Evolutionary conservation across 2,797 vertebrate genomes (phyloP).

Genomic region (Cyclura pinguis): DNA sequence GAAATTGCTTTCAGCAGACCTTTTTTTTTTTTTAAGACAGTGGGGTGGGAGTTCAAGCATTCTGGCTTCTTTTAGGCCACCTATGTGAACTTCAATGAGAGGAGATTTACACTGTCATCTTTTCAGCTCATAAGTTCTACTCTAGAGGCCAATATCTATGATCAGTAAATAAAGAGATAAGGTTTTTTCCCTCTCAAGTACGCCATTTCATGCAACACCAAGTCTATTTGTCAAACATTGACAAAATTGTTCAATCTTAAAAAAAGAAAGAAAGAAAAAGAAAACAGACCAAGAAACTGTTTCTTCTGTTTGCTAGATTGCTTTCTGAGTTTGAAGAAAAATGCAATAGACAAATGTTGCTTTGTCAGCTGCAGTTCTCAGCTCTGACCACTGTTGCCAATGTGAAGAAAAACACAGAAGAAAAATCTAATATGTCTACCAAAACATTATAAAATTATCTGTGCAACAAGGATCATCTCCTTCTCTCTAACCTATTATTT

Average conservation of each 20-base stretch:
- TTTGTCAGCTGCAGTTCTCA: conserved; percentile 5
- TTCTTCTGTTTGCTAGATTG: conserved; percentile 1
- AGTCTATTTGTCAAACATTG: neutral
- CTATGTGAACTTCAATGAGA: neutral
- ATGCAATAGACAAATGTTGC: neutral
- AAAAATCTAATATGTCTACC: neutral
- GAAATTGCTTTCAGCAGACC: neutral
- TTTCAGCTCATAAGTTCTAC: neutral
- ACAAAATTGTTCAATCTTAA: neutral
- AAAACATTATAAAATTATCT: conserved; percentile 25
- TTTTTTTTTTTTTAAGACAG: neutral
- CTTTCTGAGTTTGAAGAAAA: neutral
- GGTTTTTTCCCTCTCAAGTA: neutral
- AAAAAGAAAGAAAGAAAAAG: neutral
- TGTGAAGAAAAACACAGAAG: neutral
- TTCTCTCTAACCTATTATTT: neutral
- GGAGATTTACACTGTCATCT: neutral
- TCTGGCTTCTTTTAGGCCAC: neutral
- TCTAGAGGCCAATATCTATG: conserved; percentile 6
- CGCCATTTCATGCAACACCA: conserved; percentile 27
- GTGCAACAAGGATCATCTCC: neutral
- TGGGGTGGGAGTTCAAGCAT: too few relatives aligned
- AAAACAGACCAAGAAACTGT: neutral
- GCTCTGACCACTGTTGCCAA: conserved; percentile 31
- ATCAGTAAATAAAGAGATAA: conserved; percentile 14